Percentiles rank a stretch among this genome's conserved stretches.
phyloP scores from a whole-genome alignment of 2,888 invertebrate species.

The Andricus curvator region DNA sequence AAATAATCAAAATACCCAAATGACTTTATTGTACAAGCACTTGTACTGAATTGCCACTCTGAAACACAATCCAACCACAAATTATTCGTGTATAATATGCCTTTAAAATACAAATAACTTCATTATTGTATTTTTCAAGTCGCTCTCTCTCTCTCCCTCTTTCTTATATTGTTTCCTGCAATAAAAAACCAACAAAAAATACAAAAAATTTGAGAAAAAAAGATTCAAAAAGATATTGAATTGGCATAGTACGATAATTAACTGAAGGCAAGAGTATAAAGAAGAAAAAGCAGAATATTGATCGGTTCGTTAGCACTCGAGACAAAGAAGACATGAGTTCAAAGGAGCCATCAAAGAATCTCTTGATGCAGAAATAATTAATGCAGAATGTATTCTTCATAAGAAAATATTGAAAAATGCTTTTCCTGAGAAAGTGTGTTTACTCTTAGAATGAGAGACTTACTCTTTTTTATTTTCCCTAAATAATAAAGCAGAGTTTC shows the following conservation, averaged over 20 bases:
- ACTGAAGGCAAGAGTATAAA: slow-evolving; percentile 1
- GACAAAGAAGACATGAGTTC: slow-evolving; percentile 9
- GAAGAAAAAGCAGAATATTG: slow-evolving; percentile 8
- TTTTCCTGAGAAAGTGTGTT: neutral
- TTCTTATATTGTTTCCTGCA: too few species aligned
- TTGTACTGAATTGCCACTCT: neutral
- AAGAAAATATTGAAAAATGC: neutral
- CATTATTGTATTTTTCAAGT: too few species aligned
- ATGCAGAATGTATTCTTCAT: neutral
- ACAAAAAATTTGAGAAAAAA: too few species aligned
- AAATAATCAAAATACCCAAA: neutral
- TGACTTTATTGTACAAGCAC: neutral
- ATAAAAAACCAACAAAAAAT: too few species aligned
- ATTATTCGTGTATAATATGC: neutral
- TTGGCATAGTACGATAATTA: neutral
- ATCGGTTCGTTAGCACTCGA: slow-evolving; percentile 20
- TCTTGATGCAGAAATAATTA: slow-evolving; percentile 7
- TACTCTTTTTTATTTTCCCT: too few species aligned
- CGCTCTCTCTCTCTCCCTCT: too few species aligned
- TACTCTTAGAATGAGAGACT: too few species aligned
- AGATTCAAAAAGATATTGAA: too few species aligned
- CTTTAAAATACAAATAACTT: too few species aligned
- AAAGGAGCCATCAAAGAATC: slow-evolving; percentile 6
- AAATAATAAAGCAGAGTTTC: neutral
- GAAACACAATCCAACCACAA: neutral